These are phyloP conservation scores for Drosophila subpulchrella DNA, from an alignment of 1,140 invertebrate species.

Conservation along the genomic window DNA sequence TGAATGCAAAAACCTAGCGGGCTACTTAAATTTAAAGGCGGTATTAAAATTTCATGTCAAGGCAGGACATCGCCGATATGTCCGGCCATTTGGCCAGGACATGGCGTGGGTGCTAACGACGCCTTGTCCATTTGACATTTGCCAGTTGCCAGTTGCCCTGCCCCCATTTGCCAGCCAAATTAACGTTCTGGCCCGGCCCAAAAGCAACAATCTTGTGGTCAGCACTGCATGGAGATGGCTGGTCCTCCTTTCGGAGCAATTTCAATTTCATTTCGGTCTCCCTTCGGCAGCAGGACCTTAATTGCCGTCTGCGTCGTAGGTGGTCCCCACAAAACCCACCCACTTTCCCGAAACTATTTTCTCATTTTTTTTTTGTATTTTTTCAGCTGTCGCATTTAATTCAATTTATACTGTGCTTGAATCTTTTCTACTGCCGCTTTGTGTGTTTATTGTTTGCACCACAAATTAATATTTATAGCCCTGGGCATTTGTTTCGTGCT, in stretches of 20 bases:
- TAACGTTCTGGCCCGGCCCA: slow-evolving; percentile 30
- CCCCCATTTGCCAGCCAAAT: slow-evolving; percentile 49
- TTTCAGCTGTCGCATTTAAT: slow-evolving; percentile 34
- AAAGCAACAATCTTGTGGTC: slow-evolving; percentile 46
- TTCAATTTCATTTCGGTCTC: slow-evolving; percentile 29
- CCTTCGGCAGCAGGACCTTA: slow-evolving; percentile 29
- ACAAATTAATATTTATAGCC: slow-evolving; percentile 45
- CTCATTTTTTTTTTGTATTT: slow-evolving; percentile 27
- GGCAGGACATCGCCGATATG: slow-evolving; percentile 41
- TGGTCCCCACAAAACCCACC: background rate
- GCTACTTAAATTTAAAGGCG: slow-evolving; percentile 73
- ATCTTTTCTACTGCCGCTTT: slow-evolving; percentile 14
- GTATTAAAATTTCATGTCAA: slow-evolving; percentile 70
- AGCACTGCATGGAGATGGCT: slow-evolving; percentile 13
- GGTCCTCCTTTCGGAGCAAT: slow-evolving; percentile 12
- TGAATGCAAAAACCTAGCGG: slow-evolving; percentile 46
- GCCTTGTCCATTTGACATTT: slow-evolving; percentile 54
- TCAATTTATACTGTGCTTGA: slow-evolving; percentile 37
- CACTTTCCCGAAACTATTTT: slow-evolving; percentile 29
- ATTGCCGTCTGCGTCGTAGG: slow-evolving; percentile 33
- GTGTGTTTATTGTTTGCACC: slow-evolving; percentile 37
- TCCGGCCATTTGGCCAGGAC: slow-evolving; percentile 21
- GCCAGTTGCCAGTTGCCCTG: slow-evolving; percentile 34
- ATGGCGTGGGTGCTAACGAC: slow-evolving; percentile 64
- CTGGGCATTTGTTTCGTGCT: slow-evolving; percentile 35